Conservation (phyloP, 2,797 vertebrate species). For the Lepus townsendii region DNA sequence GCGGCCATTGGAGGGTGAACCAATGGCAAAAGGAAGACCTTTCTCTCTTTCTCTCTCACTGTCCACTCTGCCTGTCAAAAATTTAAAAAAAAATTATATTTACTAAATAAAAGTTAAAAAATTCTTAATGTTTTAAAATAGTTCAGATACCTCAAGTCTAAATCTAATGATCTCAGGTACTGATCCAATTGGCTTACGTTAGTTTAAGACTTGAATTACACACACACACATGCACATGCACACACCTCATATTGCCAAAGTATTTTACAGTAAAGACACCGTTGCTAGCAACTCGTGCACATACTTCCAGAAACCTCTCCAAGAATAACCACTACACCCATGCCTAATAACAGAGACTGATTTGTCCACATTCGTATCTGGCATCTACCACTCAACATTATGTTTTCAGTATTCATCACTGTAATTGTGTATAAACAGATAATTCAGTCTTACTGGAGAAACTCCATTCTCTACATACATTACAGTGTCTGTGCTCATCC, state of each 20-base stretch:
- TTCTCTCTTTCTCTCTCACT: too few relatives aligned
- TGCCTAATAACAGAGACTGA: background rate
- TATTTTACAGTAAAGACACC: background rate
- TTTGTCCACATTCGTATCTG: background rate
- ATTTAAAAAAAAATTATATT: too few relatives aligned
- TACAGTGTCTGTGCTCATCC: background rate
- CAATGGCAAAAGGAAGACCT: too few relatives aligned
- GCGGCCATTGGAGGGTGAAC: too few relatives aligned
- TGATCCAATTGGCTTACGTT: background rate
- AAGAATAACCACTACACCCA: background rate
- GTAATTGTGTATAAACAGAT: background rate
- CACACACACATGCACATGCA: background rate
- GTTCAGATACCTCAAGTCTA: background rate
- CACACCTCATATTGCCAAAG: background rate
- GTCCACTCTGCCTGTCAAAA: too few relatives aligned
- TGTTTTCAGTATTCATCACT: background rate
- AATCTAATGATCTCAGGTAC: background rate
- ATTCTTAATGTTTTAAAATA: background rate
- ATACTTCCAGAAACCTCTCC: background rate
- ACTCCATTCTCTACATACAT: background rate
- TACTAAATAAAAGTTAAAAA: background rate
- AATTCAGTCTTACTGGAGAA: background rate
- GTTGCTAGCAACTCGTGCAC: background rate
- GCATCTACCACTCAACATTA: background rate
- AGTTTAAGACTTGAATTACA: background rate